Base-by-base conservation (phyloP, 1,140 invertebrate species). In the Chironomus striatipennis region DNA sequence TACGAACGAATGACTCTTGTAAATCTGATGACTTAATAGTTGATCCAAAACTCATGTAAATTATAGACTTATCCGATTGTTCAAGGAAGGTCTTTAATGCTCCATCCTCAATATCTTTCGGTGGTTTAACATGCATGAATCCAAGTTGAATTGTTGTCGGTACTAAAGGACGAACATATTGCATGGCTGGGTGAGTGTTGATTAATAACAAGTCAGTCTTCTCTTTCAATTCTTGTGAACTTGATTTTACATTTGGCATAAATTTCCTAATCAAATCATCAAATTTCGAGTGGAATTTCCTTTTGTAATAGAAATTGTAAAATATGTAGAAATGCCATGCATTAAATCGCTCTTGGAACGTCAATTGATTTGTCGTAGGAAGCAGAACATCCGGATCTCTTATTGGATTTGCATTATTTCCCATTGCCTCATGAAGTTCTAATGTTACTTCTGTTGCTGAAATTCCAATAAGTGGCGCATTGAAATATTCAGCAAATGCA, bases 1-100 rank as follows among this genome's bases (percentile, higher is more conserved):
- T 81, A 0, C 84, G 76, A 24, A 83, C 80, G 70, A 85, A 88
- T 0, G 85, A 82, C 8, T 77, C 8, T 0, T 85, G 83, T 75
- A 90, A 79, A 43, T 84, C 84, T 18, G 84, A 80, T 76, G 83
- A 84, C 74, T 84, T 84, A 0, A 89, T 77, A 80, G 88, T 88
- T 0, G 88, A 88, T 1, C 88, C 89, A 34, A 89, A 83, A 74
- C 84, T 89, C 65, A 90, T 86, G 73, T 88, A 89, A n/a, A 90
- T 80, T 1, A 86, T 85, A 8, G 88, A 88, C 24, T 88, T 76
- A n/a, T 79, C 79, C 1, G 87, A 83, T 64, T 83, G 81, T 75
- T 88, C 85, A 24, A 90, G 80, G 76, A 88, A 84, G 47, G 83
- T 79, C 78, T 87, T 79, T 1, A 86, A 80, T 64, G 17, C 20